Evolutionary conservation across 2,113 vertebrate genomes (phyloP).

Genomic region (Salminus brasiliensis): DNA sequence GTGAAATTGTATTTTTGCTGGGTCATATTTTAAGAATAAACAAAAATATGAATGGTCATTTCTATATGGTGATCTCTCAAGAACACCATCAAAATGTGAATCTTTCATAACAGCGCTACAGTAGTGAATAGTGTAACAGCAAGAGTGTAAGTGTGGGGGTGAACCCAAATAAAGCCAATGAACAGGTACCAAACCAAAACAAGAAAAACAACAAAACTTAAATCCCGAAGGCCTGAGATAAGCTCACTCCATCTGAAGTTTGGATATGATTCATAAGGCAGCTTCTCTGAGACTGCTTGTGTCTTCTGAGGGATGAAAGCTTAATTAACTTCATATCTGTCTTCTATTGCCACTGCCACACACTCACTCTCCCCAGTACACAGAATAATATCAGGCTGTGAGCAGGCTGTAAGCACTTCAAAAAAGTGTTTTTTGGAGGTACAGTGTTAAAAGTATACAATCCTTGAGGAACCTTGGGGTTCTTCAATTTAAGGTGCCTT

Average conservation of each 20-base stretch:
- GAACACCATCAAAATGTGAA: background rate
- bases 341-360: constrained; percentile 18
- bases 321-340: constrained; percentile 73
- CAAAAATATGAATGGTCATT: background rate
- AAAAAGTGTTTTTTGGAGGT: too few relatives aligned
- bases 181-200: background rate
- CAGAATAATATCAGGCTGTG: constrained; percentile 31
- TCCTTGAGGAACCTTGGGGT: background rate
- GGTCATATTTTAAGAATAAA: background rate
- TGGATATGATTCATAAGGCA: constrained; percentile 36
- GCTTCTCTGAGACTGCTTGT: constrained; percentile 16
- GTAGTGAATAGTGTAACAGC: background rate
- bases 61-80: background rate
- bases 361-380: background rate
- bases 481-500: too few relatives aligned
- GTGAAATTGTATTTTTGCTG: background rate
- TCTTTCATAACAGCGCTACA: background rate
- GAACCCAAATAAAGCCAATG: background rate
- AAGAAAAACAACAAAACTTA: background rate
- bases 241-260: constrained; percentile 25
- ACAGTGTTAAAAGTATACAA: background rate
- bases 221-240: constrained; percentile 16
- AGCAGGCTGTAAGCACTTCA: too few relatives aligned
- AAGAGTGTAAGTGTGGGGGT: background rate
- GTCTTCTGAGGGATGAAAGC: constrained; percentile 63